Conservation (phyloP, 1,140 invertebrate species). For the Parasteatoda tepidariorum region DNA sequence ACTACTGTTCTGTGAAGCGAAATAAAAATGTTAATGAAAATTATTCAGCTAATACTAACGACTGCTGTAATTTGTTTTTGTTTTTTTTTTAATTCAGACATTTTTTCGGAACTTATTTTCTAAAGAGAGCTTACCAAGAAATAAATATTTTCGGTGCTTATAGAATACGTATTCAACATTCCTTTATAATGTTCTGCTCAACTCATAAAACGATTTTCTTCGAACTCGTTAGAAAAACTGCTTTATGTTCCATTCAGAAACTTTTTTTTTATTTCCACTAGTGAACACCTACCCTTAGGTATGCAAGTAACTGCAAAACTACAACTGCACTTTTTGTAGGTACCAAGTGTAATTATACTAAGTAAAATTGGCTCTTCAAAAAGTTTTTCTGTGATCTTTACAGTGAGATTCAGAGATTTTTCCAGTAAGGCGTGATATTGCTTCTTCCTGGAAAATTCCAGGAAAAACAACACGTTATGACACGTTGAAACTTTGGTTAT, state of each 20-base stretch:
- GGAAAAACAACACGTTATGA: constrained; percentile 11
- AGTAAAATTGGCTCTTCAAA: constrained; percentile 19
- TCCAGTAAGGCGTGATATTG: not conserved
- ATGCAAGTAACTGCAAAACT: not conserved
- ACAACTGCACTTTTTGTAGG: not conserved
- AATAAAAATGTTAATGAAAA: too few species aligned
- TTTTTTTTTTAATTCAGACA: too few species aligned
- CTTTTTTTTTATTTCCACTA: too few species aligned
- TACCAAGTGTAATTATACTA: constrained; percentile 19
- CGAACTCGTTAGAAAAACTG: not conserved
- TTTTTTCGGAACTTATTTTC: too few species aligned
- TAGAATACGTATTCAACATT: too few species aligned
- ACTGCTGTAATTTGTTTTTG: too few species aligned
- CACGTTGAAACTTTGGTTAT: constrained; percentile 23
- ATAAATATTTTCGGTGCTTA: too few species aligned
- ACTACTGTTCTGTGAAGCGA: too few species aligned
- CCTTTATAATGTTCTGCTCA: not conserved
- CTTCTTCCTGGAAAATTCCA: not conserved
- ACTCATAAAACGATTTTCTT: not conserved
- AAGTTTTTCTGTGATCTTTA: not conserved
- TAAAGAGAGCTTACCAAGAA: too few species aligned
- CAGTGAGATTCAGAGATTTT: not conserved
- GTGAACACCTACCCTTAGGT: not conserved
- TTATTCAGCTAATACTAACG: too few species aligned
- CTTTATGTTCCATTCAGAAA: not conserved